These are phyloP conservation scores for Okamejei kenojei DNA, from an alignment of 2,797 vertebrate genomes.

Conservation along the genomic window DNA sequence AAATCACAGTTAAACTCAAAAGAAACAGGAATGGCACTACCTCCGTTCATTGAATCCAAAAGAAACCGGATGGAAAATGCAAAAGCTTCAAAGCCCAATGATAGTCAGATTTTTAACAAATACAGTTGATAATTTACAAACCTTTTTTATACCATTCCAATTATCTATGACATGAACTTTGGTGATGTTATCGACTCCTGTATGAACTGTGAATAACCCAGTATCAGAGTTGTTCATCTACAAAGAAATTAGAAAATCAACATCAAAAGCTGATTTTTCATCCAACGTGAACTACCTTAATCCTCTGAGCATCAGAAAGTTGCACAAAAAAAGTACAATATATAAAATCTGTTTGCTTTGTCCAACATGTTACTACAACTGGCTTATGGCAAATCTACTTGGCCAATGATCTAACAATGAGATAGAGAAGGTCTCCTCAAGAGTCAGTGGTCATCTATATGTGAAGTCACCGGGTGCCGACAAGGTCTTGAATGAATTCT, in stretches of 20 bases:
- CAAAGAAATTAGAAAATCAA: slow-evolving; percentile 13
- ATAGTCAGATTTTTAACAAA: neutral
- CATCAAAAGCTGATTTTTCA: neutral
- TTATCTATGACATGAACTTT: slow-evolving; percentile 74
- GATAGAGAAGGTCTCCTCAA: too few relatives aligned
- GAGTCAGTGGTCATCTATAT: too few relatives aligned
- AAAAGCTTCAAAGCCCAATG: neutral
- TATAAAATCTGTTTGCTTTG: neutral
- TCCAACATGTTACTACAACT: neutral
- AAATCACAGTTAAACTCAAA: too few relatives aligned
- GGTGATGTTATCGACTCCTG: slow-evolving; percentile 68
- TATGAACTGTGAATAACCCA: slow-evolving; percentile 78
- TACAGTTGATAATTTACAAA: slow-evolving; percentile 44
- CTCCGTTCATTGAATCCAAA: neutral
- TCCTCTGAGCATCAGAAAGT: too few relatives aligned
- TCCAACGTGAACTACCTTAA: too few relatives aligned
- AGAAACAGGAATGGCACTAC: too few relatives aligned
- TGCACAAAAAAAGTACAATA: neutral
- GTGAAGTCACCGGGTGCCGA: too few relatives aligned
- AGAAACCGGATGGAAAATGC: neutral
- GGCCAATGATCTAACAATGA: too few relatives aligned
- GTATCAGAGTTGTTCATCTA: slow-evolving; percentile 82
- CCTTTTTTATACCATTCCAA: slow-evolving; percentile 82
- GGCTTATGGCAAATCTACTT: too few relatives aligned
- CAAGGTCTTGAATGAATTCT: too few relatives aligned